These are phyloP conservation scores for Eilema sororculum DNA, from an alignment of 2,888 invertebrate genomes.

Conservation along the genomic window DNA sequence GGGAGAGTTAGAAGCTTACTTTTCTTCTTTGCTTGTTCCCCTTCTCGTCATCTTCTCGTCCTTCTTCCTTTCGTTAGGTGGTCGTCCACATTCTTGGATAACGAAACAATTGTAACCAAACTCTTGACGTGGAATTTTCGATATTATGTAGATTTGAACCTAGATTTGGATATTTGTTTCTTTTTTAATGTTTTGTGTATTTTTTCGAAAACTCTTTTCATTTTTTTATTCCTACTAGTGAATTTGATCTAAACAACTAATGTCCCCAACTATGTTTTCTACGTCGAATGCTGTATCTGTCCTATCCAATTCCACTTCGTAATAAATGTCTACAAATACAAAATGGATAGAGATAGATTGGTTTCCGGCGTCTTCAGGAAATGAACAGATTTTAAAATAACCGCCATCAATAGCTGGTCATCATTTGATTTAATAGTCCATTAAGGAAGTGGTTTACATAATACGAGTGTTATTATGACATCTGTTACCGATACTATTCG, in stretches of 20 bases:
- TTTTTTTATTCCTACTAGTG: not conserved
- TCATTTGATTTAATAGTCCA: slow-evolving; percentile 15
- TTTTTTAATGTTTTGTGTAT: too few relatives aligned
- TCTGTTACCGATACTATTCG: not conserved
- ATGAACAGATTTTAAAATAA: slow-evolving; percentile 17
- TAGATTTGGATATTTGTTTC: too few relatives aligned
- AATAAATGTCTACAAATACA: slow-evolving; percentile 10
- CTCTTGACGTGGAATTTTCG: too few relatives aligned
- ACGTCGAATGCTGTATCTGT: not conserved
- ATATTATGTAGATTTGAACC: too few relatives aligned
- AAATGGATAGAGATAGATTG: slow-evolving; percentile 16
- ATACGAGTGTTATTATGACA: slow-evolving; percentile 11
- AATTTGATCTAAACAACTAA: not conserved
- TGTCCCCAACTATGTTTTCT: not conserved
- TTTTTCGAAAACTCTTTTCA: too few relatives aligned
- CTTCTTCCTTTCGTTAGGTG: too few relatives aligned
- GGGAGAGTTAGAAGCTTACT: not conserved
- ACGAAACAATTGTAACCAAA: not conserved
- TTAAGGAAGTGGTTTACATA: slow-evolving; percentile 19
- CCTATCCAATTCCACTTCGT: not conserved
- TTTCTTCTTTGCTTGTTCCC: not conserved
- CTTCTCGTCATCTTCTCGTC: not conserved
- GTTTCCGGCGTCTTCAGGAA: slow-evolving; percentile 20
- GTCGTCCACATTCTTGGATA: too few relatives aligned
- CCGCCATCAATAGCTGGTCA: slow-evolving; percentile 12